Evolutionary conservation across 2,113 vertebrate species (phyloP).

Genomic region (Gopherus evgoodei): DNA sequence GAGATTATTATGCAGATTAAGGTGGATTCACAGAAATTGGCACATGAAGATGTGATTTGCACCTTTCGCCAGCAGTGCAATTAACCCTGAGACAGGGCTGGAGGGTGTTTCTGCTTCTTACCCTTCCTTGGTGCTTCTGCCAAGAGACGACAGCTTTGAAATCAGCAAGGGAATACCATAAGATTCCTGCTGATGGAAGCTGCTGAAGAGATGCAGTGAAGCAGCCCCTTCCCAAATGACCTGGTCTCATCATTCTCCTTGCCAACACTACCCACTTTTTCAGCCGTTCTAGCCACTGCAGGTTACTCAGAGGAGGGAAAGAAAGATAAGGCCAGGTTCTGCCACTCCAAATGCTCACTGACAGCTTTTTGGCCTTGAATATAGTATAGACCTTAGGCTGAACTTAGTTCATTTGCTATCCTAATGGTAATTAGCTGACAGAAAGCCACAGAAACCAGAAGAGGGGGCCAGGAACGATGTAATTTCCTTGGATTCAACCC

Average conservation of each 20-base stretch:
- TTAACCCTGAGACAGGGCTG: not conserved
- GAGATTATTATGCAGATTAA: not conserved
- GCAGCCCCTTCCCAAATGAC: rapidly evolving
- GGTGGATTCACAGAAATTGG: rapidly evolving
- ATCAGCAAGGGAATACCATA: not conserved
- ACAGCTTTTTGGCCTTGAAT: not conserved
- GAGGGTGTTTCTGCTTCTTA: rapidly evolving
- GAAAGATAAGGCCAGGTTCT: rapidly evolving
- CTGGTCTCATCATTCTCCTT: rapidly evolving
- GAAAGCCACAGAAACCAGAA: not conserved
- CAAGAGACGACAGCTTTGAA: rapidly evolving
- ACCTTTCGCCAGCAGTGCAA: not conserved
- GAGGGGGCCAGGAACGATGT: not conserved
- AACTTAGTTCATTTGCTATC: not conserved
- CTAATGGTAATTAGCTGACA: not conserved
- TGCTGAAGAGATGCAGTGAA: not conserved
- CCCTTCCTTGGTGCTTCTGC: not conserved
- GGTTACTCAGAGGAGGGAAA: not conserved
- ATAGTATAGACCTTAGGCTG: not conserved
- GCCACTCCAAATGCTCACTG: rapidly evolving
- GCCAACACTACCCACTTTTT: not conserved
- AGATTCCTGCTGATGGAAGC: not conserved
- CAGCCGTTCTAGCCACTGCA: not conserved
- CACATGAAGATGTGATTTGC: not conserved
- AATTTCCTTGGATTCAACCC: not conserved